These are phyloP conservation scores for Caenorhabditis japonica DNA, from an alignment of 2,888 invertebrate species.

Conservation along the genomic window DNA sequence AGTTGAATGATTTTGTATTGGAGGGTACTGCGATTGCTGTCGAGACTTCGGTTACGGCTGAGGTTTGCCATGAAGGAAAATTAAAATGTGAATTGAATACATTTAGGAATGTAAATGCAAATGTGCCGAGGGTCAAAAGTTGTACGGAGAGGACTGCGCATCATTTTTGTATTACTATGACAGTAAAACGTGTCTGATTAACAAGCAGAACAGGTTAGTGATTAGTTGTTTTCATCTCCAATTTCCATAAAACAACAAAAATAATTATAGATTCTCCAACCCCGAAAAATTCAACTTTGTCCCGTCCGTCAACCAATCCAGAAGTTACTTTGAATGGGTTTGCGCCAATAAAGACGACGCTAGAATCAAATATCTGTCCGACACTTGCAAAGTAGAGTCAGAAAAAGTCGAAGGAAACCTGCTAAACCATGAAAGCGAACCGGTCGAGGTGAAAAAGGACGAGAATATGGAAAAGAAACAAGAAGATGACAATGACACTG, in stretches of 20 bases:
- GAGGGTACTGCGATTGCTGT: slow-evolving; percentile 75
- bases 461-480: slow-evolving; percentile 21
- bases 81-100: slow-evolving; percentile 57
- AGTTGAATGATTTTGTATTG: slow-evolving; percentile 72
- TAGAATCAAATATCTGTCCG: slow-evolving; percentile 40
- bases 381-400: slow-evolving; percentile 33
- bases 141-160: slow-evolving; percentile 73
- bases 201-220: slow-evolving; percentile 72
- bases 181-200: slow-evolving; percentile 74
- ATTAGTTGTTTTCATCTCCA: not conserved
- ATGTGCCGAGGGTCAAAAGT: slow-evolving; percentile 52
- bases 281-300: slow-evolving; percentile 74
- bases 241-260: not conserved
- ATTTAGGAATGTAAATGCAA: slow-evolving; percentile 55
- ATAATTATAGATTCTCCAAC: slow-evolving; percentile 66
- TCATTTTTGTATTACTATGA: slow-evolving; percentile 75
- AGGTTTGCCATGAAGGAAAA: slow-evolving; percentile 53
- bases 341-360: slow-evolving; percentile 67
- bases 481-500: too few relatives aligned
- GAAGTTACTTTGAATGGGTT: slow-evolving; percentile 74
- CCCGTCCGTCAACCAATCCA: slow-evolving; percentile 57
- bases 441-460: slow-evolving; percentile 37
- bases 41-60: slow-evolving; percentile 64
- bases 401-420: slow-evolving; percentile 46
- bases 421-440: slow-evolving; percentile 44